Conservation (phyloP, 2,113 vertebrate species). For the Sapajus apella region DNA sequence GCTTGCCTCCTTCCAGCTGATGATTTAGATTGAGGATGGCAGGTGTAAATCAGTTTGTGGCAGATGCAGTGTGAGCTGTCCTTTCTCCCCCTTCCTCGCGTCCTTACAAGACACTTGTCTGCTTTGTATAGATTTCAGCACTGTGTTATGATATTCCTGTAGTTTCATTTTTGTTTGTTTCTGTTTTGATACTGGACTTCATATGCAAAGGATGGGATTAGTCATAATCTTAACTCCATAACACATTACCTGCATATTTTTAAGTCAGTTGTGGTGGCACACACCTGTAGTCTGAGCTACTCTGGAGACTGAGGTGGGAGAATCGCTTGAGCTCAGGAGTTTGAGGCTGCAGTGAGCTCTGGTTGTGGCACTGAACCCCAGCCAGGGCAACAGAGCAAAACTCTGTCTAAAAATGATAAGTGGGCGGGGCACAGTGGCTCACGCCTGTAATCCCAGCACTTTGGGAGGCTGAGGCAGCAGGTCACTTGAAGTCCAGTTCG, state of each 20-base stretch:
- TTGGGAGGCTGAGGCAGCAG: too few relatives aligned
- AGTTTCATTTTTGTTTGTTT: not conserved
- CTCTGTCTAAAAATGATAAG: too few relatives aligned
- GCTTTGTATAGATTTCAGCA: not conserved
- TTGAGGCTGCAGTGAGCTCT: too few relatives aligned
- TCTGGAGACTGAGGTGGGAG: too few relatives aligned
- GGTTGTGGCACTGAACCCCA: too few relatives aligned
- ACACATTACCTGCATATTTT: not conserved
- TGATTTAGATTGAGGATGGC: not conserved
- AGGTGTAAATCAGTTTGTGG: not conserved
- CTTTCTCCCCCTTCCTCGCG: rapidly evolving
- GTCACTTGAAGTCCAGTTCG: too few relatives aligned
- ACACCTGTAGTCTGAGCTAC: too few relatives aligned
- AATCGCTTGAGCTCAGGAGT: too few relatives aligned
- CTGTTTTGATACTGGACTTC: not conserved
- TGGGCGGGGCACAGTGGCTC: too few relatives aligned
- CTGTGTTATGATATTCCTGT: not conserved
- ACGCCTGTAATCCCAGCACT: too few relatives aligned
- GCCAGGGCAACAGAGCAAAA: too few relatives aligned
- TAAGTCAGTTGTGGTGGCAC: not conserved
- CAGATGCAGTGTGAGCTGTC: not conserved
- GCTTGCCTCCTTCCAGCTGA: not conserved
- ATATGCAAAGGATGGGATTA: not conserved
- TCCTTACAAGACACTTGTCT: not conserved
- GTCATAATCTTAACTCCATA: not conserved